A percentile compares a stretch with the other conserved stretches of the same genome.
Conservation (phyloP, 1,140 invertebrate species). For the Monomorium pharaonis region DNA sequence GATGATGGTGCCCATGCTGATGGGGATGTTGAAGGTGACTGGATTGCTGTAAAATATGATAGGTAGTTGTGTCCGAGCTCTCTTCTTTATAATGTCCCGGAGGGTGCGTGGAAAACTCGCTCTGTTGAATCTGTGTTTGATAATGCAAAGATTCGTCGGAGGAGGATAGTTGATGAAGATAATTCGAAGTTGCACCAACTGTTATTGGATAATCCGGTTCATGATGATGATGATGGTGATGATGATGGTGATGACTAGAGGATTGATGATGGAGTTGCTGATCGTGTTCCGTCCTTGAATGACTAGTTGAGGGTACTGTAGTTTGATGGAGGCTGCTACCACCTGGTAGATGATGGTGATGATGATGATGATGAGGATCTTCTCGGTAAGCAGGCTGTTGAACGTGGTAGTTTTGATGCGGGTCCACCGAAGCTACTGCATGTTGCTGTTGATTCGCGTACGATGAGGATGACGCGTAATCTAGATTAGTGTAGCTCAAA, state of each 20-base stretch:
- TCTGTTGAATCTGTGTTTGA: constrained; percentile 72
- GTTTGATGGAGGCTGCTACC: constrained; percentile 59
- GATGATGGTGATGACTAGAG: constrained; percentile 79
- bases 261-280: constrained; percentile 80
- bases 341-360: constrained; percentile 68
- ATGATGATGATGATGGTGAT: constrained; percentile 74
- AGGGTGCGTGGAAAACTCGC: constrained; percentile 75
- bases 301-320: constrained; percentile 65
- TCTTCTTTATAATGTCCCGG: constrained; percentile 82
- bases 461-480: constrained; percentile 86
- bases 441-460: constrained; percentile 72
- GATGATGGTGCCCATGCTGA: constrained; percentile 73
- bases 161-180: constrained; percentile 77
- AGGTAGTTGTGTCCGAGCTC: constrained; percentile 73
- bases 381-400: constrained; percentile 75
- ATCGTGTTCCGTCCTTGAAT: constrained; percentile 77
- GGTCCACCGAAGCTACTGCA: constrained; percentile 63
- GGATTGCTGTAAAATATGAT: constrained; percentile 74
- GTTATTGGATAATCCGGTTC: constrained; percentile 79
- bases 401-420: constrained; percentile 77
- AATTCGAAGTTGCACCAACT: constrained; percentile 74
- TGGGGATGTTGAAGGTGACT: constrained; percentile 74
- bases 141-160: constrained; percentile 78
- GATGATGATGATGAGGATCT: constrained; percentile 76
- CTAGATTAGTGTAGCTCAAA: constrained; percentile 95